phyloP scores from a whole-genome alignment of 2,888 invertebrate species.

The Gymnosoma rotundatum region DNA sequence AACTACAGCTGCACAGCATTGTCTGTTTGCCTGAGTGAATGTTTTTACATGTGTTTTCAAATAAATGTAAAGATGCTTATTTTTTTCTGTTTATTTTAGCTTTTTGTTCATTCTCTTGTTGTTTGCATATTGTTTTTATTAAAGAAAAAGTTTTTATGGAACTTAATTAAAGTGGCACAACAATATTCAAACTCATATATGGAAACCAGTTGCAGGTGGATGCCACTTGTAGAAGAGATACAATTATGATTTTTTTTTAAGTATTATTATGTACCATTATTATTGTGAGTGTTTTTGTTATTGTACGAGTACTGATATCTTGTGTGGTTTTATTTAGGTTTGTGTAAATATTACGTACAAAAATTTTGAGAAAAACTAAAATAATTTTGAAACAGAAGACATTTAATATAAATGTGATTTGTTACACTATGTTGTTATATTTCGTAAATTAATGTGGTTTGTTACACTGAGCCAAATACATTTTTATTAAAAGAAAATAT shows the following conservation, averaged over 20 bases:
- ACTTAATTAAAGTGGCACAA: conserved; percentile 17
- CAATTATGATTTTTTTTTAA: conserved; percentile 13
- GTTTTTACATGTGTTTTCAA: not conserved
- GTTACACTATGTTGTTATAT: too few species aligned
- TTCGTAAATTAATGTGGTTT: too few species aligned
- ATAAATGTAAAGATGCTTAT: conserved; percentile 10
- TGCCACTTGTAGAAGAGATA: not conserved
- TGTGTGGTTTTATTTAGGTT: not conserved
- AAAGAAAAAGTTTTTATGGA: conserved; percentile 28
- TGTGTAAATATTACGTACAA: not conserved
- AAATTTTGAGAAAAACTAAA: not conserved
- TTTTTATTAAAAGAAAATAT: too few species aligned
- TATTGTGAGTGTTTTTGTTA: not conserved
- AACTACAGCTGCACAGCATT: not conserved
- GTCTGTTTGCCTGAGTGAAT: not conserved
- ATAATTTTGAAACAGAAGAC: not conserved
- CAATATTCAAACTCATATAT: conserved; percentile 6
- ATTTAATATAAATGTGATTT: not conserved
- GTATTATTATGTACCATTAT: not conserved
- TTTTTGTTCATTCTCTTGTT: not conserved
- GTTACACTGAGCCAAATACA: too few species aligned
- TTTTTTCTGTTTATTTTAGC: not conserved
- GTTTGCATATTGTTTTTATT: conserved; percentile 15
- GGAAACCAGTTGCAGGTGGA: not conserved
- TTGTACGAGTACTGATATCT: not conserved